Base-by-base conservation (phyloP, 1,140 invertebrate species). In the Goniozus legneri region DNA sequence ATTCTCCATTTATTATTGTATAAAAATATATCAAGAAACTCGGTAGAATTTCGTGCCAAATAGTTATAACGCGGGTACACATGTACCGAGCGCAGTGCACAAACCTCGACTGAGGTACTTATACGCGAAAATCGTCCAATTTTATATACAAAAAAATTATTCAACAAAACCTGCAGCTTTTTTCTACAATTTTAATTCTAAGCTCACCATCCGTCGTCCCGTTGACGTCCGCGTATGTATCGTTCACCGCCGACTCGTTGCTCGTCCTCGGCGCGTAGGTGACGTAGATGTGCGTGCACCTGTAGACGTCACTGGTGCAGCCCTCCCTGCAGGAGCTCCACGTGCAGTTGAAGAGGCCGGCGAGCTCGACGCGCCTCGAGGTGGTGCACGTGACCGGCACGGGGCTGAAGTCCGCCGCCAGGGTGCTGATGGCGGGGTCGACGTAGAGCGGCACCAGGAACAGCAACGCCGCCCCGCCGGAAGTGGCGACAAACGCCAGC, bases 361-460 rank as follows among this genome's bases (percentile, higher is more conserved):
- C 77, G 30, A 85, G 76, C 56, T 91, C 85, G 60, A 90, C 87
- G n/a, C 84, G 77, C 15, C 86, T 72, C 13, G 84, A 80, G 1
- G 88, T 90, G 0, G 86, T 81, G 71, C 91, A 92, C 33, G 84
- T 80, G 4, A 88, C 88, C 6, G 89, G 89, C 40, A 83, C 74
- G 1, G 85, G 82, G 31, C 86, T 83, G 68, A 92, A 92, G 70
- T 92, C 87, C 33, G 89, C 87, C 2, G 85, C 85, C 39, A 93
- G 73, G 3, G 90, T 92, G 58, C 89, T 91, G 50, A 94, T 84
- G n/a, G 90, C 90, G 19, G 90, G 89, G 72, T 94, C 88, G 31
- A 92, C 88, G 73, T 92, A 91, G n/a, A 92, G 79, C 33, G 90
- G 91, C 33, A 92, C 88, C 33, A 92, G 79, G 74, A 94, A 92